phyloP scores from a whole-genome alignment of 2,888 invertebrate genomes.

The Drosophila falleni region DNA sequence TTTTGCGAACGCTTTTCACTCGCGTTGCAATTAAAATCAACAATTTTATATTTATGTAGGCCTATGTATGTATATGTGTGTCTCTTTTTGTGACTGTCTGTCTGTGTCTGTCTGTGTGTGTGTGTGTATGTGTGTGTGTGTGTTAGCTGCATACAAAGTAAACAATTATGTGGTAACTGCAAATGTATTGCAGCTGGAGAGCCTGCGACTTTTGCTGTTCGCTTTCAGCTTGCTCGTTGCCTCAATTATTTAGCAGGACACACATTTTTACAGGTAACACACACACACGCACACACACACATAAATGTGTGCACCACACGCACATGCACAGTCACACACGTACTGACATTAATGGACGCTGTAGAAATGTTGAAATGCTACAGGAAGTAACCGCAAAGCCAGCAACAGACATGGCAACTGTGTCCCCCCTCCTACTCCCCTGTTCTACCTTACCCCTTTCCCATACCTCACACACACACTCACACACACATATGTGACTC shows the following conservation, averaged over 20 bases:
- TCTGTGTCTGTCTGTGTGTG: too few relatives aligned
- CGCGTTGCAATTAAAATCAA: slow-evolving; percentile 54
- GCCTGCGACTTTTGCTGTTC: slow-evolving; percentile 17
- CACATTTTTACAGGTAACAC: slow-evolving; percentile 38
- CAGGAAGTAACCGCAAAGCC: slow-evolving; percentile 43
- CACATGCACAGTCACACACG: neutral
- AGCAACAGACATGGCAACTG: slow-evolving; percentile 26
- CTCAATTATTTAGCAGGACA: slow-evolving; percentile 68
- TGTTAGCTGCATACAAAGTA: slow-evolving; percentile 21
- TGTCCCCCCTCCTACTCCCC: slow-evolving; percentile 1
- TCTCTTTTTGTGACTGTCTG: too few relatives aligned
- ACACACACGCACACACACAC: slow-evolving; percentile 21
- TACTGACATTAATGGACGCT: slow-evolving; percentile 59
- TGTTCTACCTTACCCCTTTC: neutral
- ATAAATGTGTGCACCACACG: neutral
- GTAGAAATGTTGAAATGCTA: slow-evolving; percentile 53
- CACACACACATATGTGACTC: slow-evolving; percentile 9
- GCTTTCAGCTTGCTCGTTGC: slow-evolving; percentile 27
- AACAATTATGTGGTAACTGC: slow-evolving; percentile 67
- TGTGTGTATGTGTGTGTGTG: neutral
- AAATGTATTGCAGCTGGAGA: slow-evolving; percentile 23
- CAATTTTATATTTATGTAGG: slow-evolving; percentile 21
- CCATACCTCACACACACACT: slow-evolving; percentile 20
- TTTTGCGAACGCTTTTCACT: slow-evolving; percentile 13
- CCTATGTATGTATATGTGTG: slow-evolving; percentile 1